phyloP scores from a whole-genome alignment of 2,797 vertebrate genomes.

The Cyclura pinguis region DNA sequence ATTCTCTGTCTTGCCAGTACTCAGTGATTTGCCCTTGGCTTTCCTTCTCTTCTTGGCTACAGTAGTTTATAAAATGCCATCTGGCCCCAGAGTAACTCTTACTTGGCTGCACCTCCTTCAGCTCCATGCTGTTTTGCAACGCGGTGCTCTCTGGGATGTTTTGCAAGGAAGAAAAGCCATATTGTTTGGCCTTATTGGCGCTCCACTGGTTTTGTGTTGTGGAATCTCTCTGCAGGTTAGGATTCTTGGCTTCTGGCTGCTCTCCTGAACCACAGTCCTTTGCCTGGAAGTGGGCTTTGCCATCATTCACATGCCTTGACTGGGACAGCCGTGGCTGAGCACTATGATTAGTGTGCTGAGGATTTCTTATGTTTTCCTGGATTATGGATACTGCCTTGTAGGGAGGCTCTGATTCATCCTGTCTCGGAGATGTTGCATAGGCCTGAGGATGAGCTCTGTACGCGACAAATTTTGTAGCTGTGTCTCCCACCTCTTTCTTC shows the following conservation, averaged over 20 bases:
- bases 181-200: constrained; percentile 61
- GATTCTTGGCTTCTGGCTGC: constrained; percentile 69
- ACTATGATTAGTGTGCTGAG: constrained; percentile 56
- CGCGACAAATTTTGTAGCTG: constrained; percentile 66
- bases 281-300: constrained; percentile 57
- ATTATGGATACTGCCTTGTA: constrained; percentile 52
- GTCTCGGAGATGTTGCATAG: constrained; percentile 28
- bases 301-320: constrained; percentile 71
- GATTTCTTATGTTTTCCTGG: constrained; percentile 65
- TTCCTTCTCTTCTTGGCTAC: constrained; percentile 64
- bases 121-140: constrained; percentile 74
- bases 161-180: constrained; percentile 73
- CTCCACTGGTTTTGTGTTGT: constrained; percentile 42
- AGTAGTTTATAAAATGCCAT: constrained; percentile 38
- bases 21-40: constrained; percentile 55
- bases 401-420: constrained; percentile 62
- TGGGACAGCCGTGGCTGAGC: constrained; percentile 61
- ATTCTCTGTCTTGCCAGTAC: constrained; percentile 59
- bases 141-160: constrained; percentile 76
- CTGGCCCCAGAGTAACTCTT: constrained; percentile 54
- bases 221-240: constrained; percentile 40
- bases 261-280: constrained; percentile 70
- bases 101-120: background rate
- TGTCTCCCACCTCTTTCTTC: constrained; percentile 70
- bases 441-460: constrained; percentile 76